These are phyloP conservation scores for Hirtodrosophila duncani DNA, from an alignment of 2,888 invertebrate species.

Conservation along the genomic window DNA sequence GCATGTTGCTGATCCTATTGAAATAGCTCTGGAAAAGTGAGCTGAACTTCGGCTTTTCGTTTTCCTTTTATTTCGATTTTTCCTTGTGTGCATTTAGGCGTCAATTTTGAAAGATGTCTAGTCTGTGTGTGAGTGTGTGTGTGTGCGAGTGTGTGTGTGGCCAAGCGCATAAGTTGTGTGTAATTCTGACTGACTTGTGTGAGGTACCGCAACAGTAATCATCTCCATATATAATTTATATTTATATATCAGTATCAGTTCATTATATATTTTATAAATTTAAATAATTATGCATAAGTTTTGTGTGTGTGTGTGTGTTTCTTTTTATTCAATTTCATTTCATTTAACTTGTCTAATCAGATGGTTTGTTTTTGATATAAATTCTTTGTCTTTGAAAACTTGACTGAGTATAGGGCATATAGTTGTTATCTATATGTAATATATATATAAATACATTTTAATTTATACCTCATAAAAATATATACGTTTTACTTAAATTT, in stretches of 20 bases:
- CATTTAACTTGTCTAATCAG: slow-evolving; percentile 23
- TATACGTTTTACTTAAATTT: too few species aligned
- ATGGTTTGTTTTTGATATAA: slow-evolving; percentile 22
- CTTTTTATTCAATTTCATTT: slow-evolving; percentile 10
- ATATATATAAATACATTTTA: too few species aligned
- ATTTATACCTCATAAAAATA: too few species aligned
- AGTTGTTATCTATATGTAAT: too few species aligned
- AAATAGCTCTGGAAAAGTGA: slow-evolving; percentile 23
- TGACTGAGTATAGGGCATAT: slow-evolving; percentile 41
- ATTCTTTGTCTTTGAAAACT: slow-evolving; percentile 46
- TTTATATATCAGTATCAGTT: slow-evolving; percentile 65
- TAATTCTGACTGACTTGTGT: slow-evolving; percentile 24
- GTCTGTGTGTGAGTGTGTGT: slow-evolving; percentile 8
- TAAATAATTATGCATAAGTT: slow-evolving; percentile 35
- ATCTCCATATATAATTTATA: slow-evolving; percentile 30
- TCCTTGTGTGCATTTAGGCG: slow-evolving; percentile 20
- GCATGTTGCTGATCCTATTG: too few species aligned
- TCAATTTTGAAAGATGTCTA: background rate
- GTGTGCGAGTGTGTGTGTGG: slow-evolving; percentile 34
- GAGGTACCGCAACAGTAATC: slow-evolving; percentile 45
- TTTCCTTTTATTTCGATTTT: slow-evolving; percentile 7
- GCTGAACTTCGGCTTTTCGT: too few species aligned
- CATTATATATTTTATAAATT: slow-evolving; percentile 58
- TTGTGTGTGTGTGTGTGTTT: background rate
- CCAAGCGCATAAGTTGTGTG: slow-evolving; percentile 28